Evolutionary conservation across 2,113 vertebrate genomes (phyloP).

Genomic region (Paradisaea rubra): DNA sequence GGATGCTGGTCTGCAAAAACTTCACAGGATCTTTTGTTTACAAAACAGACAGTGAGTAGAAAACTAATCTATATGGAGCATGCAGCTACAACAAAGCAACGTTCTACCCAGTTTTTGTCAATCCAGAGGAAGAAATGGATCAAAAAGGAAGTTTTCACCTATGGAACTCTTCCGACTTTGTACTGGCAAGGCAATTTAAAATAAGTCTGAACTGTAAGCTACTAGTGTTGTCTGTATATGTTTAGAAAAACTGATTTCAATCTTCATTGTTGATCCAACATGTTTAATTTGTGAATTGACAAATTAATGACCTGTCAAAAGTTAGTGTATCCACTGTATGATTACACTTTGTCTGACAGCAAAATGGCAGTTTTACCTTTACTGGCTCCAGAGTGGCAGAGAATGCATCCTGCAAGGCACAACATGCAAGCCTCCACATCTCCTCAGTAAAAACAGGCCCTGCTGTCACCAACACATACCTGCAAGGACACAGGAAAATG

Average conservation of each 20-base stretch:
- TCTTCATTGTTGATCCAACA: background rate
- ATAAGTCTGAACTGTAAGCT: background rate
- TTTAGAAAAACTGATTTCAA: background rate
- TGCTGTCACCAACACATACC: conserved; percentile 92
- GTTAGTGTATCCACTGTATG: background rate
- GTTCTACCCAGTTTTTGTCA: background rate
- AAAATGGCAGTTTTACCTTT: conserved; percentile 77
- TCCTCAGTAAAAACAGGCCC: conserved; percentile 95
- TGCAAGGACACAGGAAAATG: conserved; percentile 16
- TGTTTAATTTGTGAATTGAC: background rate
- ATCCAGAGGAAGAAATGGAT: background rate
- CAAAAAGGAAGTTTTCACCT: background rate
- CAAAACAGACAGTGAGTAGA: background rate
- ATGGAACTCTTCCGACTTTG: background rate
- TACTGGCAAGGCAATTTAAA: background rate
- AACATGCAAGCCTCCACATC: conserved; percentile 97
- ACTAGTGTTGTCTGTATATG: background rate
- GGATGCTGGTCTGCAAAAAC: background rate
- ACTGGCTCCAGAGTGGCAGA: conserved; percentile 93
- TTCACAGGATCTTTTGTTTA: background rate
- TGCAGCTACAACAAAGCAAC: background rate
- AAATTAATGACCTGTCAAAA: background rate
- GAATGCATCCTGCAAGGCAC: conserved; percentile 93
- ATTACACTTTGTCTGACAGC: background rate
- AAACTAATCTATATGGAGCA: background rate